Evolutionary conservation across 2,888 invertebrate species (phyloP).

Genomic region (Ganaspis brasiliensis): DNA sequence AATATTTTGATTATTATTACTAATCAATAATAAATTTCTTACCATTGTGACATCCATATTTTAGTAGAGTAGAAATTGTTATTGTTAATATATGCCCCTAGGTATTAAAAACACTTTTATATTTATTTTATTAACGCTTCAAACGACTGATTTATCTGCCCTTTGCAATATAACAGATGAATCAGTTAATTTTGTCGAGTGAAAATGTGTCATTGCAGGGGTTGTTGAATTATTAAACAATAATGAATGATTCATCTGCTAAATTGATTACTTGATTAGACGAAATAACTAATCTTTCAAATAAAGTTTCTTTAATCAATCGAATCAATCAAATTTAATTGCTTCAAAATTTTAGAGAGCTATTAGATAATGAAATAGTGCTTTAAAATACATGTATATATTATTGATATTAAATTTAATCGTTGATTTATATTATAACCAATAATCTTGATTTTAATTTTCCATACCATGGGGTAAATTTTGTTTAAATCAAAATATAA

Average conservation of each 20-base stretch:
- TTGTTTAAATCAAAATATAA: no score
- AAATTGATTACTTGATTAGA: slow-evolving; percentile 4
- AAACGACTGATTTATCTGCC: slow-evolving; percentile 12
- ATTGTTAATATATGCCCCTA: neutral
- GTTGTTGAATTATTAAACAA: slow-evolving; percentile 12
- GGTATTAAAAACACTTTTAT: neutral
- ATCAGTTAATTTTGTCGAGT: slow-evolving; percentile 5
- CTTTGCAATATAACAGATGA: neutral
- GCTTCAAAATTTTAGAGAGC: neutral
- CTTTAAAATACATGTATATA: neutral
- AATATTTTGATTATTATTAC: no score
- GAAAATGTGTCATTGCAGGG: slow-evolving; percentile 12
- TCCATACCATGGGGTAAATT: no score
- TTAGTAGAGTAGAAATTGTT: no score
- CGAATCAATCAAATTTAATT: neutral
- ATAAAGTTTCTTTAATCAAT: neutral
- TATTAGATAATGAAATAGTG: neutral
- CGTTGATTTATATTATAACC: no score
- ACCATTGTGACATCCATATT: no score
- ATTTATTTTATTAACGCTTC: neutral
- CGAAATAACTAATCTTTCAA: slow-evolving; percentile 3
- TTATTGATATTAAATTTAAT: neutral
- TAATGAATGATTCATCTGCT: slow-evolving; percentile 15
- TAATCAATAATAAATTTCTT: no score
- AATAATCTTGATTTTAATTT: no score